A percentile compares a stretch with the other conserved stretches of the same genome.
phyloP scores from a whole-genome alignment of 2,797 vertebrate species.

The Sebastes oblongus region DNA sequence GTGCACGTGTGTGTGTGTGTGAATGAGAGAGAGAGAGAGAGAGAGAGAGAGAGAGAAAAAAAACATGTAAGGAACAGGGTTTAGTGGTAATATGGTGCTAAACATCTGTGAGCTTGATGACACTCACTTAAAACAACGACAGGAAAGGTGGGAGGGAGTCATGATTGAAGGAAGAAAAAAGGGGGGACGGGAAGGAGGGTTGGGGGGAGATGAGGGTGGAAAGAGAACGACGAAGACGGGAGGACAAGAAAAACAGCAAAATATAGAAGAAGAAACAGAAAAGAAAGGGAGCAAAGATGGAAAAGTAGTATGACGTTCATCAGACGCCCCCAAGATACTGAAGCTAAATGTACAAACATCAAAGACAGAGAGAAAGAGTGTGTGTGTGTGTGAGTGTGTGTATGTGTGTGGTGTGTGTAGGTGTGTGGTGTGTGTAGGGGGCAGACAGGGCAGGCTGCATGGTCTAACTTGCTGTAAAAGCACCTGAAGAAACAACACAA shows the following conservation, averaged over 20 bases:
- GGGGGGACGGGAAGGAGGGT: background rate
- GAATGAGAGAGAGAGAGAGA: background rate
- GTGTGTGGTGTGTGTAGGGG: slow-evolving; percentile 29
- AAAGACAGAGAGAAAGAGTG: slow-evolving; percentile 51
- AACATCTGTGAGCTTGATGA: slow-evolving; percentile 76
- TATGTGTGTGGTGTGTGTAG: slow-evolving; percentile 15
- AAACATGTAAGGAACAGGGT: slow-evolving; percentile 35
- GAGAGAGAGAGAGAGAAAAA: background rate
- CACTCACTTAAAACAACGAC: slow-evolving; percentile 72
- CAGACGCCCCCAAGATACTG: slow-evolving; percentile 60
- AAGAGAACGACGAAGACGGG: background rate
- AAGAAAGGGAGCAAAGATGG: slow-evolving; percentile 12
- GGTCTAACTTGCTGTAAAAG: slow-evolving; percentile 74
- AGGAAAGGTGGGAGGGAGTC: slow-evolving; percentile 39
- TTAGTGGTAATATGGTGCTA: slow-evolving; percentile 64
- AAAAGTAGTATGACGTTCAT: slow-evolving; percentile 33
- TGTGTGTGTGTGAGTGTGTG: slow-evolving; percentile 13
- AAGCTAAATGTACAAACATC: slow-evolving; percentile 66
- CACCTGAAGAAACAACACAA: slow-evolving; percentile 83
- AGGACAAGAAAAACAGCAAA: slow-evolving; percentile 18
- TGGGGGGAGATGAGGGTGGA: background rate
- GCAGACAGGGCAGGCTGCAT: slow-evolving; percentile 70
- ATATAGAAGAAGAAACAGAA: slow-evolving; percentile 15
- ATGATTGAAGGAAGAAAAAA: slow-evolving; percentile 60
- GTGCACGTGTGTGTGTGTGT: slow-evolving; percentile 23